Evolutionary conservation across 2,113 vertebrate species (phyloP), one percentile per base, ranked within the genome.

Genomic region (Picathartes gymnocephalus): DNA sequence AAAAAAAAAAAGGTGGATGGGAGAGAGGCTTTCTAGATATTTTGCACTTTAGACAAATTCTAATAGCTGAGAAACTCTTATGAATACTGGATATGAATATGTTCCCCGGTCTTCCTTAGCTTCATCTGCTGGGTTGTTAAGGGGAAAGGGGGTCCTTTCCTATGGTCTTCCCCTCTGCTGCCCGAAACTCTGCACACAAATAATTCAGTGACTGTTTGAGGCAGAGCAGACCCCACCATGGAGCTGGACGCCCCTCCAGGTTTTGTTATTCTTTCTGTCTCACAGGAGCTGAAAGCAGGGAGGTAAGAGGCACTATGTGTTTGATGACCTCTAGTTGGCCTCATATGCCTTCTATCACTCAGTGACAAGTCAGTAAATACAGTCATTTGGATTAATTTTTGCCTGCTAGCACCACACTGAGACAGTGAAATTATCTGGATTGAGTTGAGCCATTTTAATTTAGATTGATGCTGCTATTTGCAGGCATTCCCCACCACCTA

Each of bases 321-420:
- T 88, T 84, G 74, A 80, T 62, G 93, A 92, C 92, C 93, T 93
- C 82, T 69, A 53, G 53, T 33, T 97, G 88, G 82, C 92, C 92
- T 94, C 90, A 45, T 84, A 93, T 92, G 92, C 88, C 93, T 96
- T 92, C 60, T 70, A 73, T 95, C 87, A 88, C 54, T 48, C 18
- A 11, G 81, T 95, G 79, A 81, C 86, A 88, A 84, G 95, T 57
- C 91, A 90, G 85, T 57, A 73, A 86, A 93, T 94, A 51, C 0
- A 91, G 47, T 90, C 88, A 91, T 78, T 72, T 79, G 77, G 81
- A 92, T 93, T 44, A 51, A 61, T 86, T 95, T 90, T 92, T 93
- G 60, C 33, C 48, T 30, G 58, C 47, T 78, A 86, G 80, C 48
- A 80, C 80, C 82, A 62, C 22, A 64, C 51, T 35, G 77, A 50